Conservation (phyloP, 2,888 invertebrate genomes). For the Campoletis raptor region DNA sequence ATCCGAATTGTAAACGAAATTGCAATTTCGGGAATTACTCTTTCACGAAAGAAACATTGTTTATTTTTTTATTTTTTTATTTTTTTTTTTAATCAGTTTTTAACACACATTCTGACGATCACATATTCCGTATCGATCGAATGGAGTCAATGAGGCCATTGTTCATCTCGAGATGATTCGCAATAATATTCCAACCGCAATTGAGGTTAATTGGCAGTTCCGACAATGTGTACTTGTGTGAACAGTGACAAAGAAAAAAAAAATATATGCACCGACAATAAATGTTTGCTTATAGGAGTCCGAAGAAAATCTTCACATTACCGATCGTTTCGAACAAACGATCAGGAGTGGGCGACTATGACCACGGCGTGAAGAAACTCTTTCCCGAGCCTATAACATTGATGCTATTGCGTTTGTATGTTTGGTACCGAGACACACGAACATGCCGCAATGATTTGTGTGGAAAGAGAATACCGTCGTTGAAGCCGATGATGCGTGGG, state of each 20-base stretch:
- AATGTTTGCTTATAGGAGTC: slow-evolving; percentile 11
- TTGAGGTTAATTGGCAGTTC: slow-evolving; percentile 55
- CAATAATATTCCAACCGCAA: slow-evolving; percentile 25
- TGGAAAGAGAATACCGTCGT: slow-evolving; percentile 50
- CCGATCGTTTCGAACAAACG: slow-evolving; percentile 35
- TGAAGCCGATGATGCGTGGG: slow-evolving; percentile 52
- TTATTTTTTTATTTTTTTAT: no score
- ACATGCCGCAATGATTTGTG: slow-evolving; percentile 59
- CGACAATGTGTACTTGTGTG: neutral
- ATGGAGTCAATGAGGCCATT: slow-evolving; percentile 10
- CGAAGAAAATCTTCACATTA: slow-evolving; percentile 38
- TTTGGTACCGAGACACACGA: slow-evolving; percentile 4
- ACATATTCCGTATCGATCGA: neutral
- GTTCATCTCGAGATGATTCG: neutral
- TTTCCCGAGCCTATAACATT: slow-evolving; percentile 26
- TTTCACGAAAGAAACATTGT: no score
- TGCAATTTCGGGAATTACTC: no score
- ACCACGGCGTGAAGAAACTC: slow-evolving; percentile 53
- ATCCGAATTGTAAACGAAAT: no score
- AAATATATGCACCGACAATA: slow-evolving; percentile 7
- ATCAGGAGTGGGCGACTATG: slow-evolving; percentile 55
- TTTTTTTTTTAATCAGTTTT: no score
- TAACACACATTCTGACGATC: no score
- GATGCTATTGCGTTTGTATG: slow-evolving; percentile 9
- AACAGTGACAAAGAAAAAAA: neutral